Conservation (phyloP, 2,113 vertebrate species). For the Sinosuthora webbiana region DNA sequence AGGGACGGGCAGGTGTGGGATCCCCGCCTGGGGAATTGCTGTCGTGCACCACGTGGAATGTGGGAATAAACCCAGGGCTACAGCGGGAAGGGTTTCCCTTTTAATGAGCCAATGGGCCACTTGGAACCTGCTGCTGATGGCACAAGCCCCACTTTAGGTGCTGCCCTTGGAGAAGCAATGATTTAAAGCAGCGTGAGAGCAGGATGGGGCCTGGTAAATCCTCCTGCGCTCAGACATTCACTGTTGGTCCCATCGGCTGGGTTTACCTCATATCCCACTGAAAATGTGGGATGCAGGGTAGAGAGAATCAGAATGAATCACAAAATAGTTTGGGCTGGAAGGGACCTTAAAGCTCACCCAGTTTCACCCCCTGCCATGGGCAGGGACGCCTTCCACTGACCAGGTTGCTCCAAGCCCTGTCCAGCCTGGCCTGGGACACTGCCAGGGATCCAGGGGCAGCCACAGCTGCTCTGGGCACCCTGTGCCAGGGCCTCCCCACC, state of each 20-base stretch:
- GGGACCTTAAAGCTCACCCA: accelerated
- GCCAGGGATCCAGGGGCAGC: neutral
- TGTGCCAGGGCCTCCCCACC: neutral
- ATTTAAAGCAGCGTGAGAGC: accelerated
- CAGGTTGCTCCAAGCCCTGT: accelerated
- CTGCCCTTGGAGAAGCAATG: neutral
- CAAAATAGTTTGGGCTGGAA: neutral
- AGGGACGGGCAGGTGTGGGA: accelerated
- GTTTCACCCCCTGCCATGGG: accelerated
- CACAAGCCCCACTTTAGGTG: accelerated
- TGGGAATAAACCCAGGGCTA: neutral
- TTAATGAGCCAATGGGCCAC: accelerated
- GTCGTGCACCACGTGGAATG: accelerated
- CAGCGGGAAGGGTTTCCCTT: neutral
- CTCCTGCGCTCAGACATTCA: neutral
- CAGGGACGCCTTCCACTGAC: accelerated
- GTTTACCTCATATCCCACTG: neutral
- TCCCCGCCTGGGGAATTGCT: accelerated
- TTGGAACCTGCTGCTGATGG: neutral
- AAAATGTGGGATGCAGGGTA: too few relatives aligned
- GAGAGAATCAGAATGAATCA: neutral
- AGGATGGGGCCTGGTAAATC: accelerated
- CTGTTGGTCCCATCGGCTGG: neutral
- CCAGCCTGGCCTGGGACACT: neutral
- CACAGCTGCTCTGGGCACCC: neutral